Base-by-base conservation (phyloP, 1,140 invertebrate genomes). In the Glossosoma conforme region DNA sequence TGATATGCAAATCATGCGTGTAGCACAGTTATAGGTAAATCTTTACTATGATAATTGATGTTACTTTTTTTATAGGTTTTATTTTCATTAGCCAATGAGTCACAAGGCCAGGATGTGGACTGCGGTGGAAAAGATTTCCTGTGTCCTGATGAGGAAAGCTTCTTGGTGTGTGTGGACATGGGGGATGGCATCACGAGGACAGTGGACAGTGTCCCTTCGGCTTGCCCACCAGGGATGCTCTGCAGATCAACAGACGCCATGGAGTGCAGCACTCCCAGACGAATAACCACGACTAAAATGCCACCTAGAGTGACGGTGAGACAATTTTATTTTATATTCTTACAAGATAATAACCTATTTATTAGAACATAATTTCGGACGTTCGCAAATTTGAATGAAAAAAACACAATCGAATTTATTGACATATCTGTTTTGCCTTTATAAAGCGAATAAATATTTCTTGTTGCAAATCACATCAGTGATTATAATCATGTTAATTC, bases 91-190 rank as follows among this genome's bases (percentile, higher is more conserved):
- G 33, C 14, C 14, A 14, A 36, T 14, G 5, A 9, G 5, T 9
- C 33, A 9, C 6, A 9, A 18, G 50, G 45, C 42, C 60, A 18
- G 49, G 48, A 24, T 64, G 68, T 67, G 40, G 62, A 73, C 60
- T 74, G 72, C 56, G 44, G 60, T 44, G 69, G 68, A 47, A 73
- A 66, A 62, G 60, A 65, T 25, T 74, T 74, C 56, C 62, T 68
- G 37, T 74, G 72, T 41, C 50, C 66, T 14, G 70, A 73, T 59
- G 60, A 65, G 35, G 72, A 69, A 28, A 67, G 71, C 61, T 74
- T 74, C 46, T 67, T 66, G 61, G 69, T 74, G 60, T 74, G 72
- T 46, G 68, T 74, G 13, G 69, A 74, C 52, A 55, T 70, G 11
- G 71, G 71, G 2, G 60, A 58, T 18, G 69, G 69, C 20, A 32